Evolutionary conservation across 2,888 invertebrate genomes (phyloP).

Genomic region (Carterocephalus palaemon): DNA sequence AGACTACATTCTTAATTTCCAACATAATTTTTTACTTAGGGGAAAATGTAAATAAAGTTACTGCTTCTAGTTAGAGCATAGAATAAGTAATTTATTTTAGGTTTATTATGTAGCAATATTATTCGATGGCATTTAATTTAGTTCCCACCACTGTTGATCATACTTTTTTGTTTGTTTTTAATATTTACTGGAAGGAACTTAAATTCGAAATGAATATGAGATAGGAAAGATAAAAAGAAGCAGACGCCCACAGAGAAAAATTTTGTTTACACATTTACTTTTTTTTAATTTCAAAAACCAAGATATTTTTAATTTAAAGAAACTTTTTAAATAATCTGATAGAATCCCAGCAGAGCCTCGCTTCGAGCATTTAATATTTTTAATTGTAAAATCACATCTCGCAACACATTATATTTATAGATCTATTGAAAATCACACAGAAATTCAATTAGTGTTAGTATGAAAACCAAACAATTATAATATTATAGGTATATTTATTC

Average conservation of each 20-base stretch:
- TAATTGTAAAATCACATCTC: no score
- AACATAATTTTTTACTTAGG: conserved; percentile 13
- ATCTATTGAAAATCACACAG: no score
- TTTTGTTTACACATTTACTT: neutral
- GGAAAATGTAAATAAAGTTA: conserved; percentile 41
- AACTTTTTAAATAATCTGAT: no score
- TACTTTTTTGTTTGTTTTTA: neutral
- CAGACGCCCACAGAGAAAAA: neutral
- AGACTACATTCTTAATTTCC: conserved; percentile 14
- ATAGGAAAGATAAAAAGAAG: neutral
- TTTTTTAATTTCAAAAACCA: no score
- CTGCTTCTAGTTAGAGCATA: conserved; percentile 27
- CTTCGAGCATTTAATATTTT: no score
- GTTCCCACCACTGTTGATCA: conserved; percentile 15
- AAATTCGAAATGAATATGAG: neutral
- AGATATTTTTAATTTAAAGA: no score
- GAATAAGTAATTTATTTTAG: conserved; percentile 50
- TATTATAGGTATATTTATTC: conserved; percentile 9
- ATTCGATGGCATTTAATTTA: conserved; percentile 17
- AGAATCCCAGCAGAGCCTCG: no score
- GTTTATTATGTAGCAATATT: conserved; percentile 38
- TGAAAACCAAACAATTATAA: conserved; percentile 18
- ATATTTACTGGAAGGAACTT: neutral
- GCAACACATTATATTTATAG: no score
- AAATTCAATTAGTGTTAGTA: conserved; percentile 15